Evolutionary conservation across 2,113 vertebrate genomes (phyloP), one percentile per base, ranked within the genome.

Genomic region (Xyrauchen texanus): DNA sequence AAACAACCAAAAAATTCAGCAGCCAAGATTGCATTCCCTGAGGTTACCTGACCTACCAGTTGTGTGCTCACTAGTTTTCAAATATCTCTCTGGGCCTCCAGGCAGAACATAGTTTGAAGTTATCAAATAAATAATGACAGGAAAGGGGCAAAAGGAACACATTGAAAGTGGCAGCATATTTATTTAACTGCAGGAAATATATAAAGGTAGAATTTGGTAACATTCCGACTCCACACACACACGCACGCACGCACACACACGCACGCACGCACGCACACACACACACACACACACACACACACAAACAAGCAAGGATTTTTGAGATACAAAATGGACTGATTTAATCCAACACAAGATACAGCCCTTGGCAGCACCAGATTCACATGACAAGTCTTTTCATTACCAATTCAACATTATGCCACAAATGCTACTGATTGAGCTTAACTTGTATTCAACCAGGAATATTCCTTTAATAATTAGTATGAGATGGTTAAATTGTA

Each of bases 141-240:
- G 4, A 4, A 68, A 5, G 42, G 60, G 53, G 68, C 16, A 60
- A 21, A 45, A 34, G 13, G 78, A 64, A 42, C 47, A 76, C 49
- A 77, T 8, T 16, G 47, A 83, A 68, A 79, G 68, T 58, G 51
- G 83, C 67, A 81, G 77, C 79, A 57, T 65, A 65, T 64, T 78
- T 86, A 85, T 83, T 84, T 81, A 76, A 82, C 45, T 67, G 65
- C 73, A 68, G 63, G 63, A 69, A 85, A 83, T 82, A 65, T 77
- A 75, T 71, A 68, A 75, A 80, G 77, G 9, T 77, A 76, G 60
- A 53, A 51, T 82, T 76, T 76, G 49, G 45, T 73, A 45, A 49
- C 49, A 34, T 16, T 47, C 15, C 55, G 16, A 81, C 44, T 70
- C 44, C 5, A 16, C 52, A 1, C 21, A 34, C 21, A 1, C 21